Conservation (phyloP, 1,140 invertebrate species). For the Drosophila sturtevanti region DNA sequence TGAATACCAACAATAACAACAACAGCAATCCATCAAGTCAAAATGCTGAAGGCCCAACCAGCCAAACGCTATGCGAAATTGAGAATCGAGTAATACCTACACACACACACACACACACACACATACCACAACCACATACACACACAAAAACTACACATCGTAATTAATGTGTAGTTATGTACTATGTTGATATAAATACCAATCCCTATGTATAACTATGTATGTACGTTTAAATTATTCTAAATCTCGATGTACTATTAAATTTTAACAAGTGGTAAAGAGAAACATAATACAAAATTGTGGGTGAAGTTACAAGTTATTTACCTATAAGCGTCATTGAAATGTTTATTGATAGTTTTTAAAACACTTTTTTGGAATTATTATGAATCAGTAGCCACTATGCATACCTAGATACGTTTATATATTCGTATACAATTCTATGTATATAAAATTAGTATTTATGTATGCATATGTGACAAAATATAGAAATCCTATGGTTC, state of each 20-base stretch:
- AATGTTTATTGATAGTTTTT: constrained; percentile 64
- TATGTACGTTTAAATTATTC: constrained; percentile 67
- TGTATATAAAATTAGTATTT: not conserved
- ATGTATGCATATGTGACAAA: constrained; percentile 24
- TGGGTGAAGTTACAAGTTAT: constrained; percentile 58
- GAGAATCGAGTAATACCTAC: constrained; percentile 10
- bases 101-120: not conserved
- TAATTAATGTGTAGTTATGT: constrained; percentile 21
- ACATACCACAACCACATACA: constrained; percentile 18
- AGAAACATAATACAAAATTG: constrained; percentile 34
- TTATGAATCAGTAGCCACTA: constrained; percentile 50
- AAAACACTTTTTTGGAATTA: constrained; percentile 62
- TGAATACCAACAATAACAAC: not conserved
- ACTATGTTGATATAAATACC: constrained; percentile 51
- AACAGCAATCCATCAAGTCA: constrained; percentile 55
- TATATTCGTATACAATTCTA: constrained; percentile 30
- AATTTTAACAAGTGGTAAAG: constrained; percentile 63
- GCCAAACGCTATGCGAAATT: constrained; percentile 23
- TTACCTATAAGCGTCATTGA: constrained; percentile 33
- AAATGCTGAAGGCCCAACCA: constrained; percentile 26
- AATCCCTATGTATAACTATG: constrained; percentile 34
- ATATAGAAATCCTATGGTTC: constrained; percentile 59
- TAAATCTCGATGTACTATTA: constrained; percentile 80
- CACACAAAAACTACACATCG: constrained; percentile 14
- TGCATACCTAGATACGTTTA: constrained; percentile 46